Evolutionary conservation across 2,113 vertebrate genomes (phyloP), one percentile per base, ranked within the genome.

Genomic region (Aspiorhynchus laticeps): DNA sequence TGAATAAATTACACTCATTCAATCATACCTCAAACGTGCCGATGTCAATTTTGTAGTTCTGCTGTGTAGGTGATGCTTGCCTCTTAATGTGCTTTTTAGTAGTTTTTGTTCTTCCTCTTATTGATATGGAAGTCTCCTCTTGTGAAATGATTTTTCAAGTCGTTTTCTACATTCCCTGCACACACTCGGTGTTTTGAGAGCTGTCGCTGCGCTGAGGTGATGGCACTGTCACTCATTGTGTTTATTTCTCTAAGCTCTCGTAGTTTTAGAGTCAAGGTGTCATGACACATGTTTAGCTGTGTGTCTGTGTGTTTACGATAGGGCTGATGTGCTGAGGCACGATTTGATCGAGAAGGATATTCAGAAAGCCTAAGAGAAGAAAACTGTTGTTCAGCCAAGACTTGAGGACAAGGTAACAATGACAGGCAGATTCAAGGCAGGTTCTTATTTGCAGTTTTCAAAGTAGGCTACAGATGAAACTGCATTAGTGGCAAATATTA

Each of bases 191-290:
- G 59, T 82, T 82, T 81, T 82, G 80, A 65, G 59, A 80, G 59
- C n/a, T 65, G 38, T 26, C 3, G 24, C 24, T 21, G 59, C 15
- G 24, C 19, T 9, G n/a, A 26, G 80, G 59, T 46, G n/a, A 65
- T 67, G 80, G 67, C 80, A 28, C 80, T 2, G 38, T 43, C 80
- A 82, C 10, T 82, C 80, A 82, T 19, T 82, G 38, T 82, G 80
- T 82, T 82, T 81, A 65, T 28, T 81, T 81, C 38, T 65, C n/a
- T 28, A 65, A 81, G 59, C 80, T 81, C 53, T 8, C 53, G 15
- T 80, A 24, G 31, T 4, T 80, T 80, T 26, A 1, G n/a, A 28
- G 59, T 26, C n/a, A 28, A 46, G 38, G 38, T 31, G 59, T 82
- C 59, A 7, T 65, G 80, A 31, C 59, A 31, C 26, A 15, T 82